Conservation (phyloP, 1,140 invertebrate genomes). For the Drosophila carrolli region DNA sequence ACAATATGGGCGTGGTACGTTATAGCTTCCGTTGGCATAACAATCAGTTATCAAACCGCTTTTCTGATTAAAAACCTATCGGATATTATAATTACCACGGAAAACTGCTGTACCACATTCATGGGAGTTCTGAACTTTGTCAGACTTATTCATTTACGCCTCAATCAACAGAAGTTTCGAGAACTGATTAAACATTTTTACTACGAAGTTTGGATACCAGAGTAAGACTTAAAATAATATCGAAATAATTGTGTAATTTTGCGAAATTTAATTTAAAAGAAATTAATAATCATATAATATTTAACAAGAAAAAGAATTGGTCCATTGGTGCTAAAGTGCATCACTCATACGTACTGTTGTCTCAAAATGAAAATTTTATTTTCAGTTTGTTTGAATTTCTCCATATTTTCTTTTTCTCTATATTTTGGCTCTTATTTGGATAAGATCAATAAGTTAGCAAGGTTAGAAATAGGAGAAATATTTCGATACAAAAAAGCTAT, state of each 20-base stretch:
- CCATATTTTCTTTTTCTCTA: no score
- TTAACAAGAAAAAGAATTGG: no score
- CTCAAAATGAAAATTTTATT: no score
- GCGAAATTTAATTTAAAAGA: no score
- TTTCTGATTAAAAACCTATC: conserved; percentile 66
- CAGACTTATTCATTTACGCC: conserved; percentile 67
- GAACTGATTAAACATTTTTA: conserved; percentile 65
- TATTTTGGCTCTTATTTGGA: no score
- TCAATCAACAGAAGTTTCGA: conserved; percentile 60
- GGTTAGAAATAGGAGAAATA: no score
- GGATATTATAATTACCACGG: conserved; percentile 77
- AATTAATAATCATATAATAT: no score
- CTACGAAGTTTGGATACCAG: conserved; percentile 73
- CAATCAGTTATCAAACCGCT: conserved; percentile 70
- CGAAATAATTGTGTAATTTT: background rate
- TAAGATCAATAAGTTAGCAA: no score
- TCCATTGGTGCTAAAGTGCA: no score
- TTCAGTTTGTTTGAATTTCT: no score
- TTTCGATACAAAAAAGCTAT: no score
- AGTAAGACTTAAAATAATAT: conserved; percentile 47
- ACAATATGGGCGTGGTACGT: conserved; percentile 75
- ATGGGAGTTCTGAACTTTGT: conserved; percentile 80
- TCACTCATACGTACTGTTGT: no score
- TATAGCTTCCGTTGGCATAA: conserved; percentile 68
- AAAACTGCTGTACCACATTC: conserved; percentile 81